Evolutionary conservation across 2,888 invertebrate genomes (phyloP).

Genomic region (Xiphydria camelus): DNA sequence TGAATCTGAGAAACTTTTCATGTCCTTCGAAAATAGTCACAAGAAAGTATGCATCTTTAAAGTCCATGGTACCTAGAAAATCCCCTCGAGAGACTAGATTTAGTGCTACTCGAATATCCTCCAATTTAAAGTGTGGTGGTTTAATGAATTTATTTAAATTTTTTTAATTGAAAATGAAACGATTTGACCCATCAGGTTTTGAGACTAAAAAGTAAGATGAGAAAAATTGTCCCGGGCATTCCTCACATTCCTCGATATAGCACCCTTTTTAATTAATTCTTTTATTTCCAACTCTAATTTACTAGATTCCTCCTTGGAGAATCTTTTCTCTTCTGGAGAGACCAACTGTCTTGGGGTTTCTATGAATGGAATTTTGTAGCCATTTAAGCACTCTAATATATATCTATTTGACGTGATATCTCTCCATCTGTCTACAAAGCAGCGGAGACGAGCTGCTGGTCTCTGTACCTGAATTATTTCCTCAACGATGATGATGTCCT

Average conservation of each 20-base stretch:
- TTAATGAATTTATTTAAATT: constrained; percentile 18
- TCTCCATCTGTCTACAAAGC: constrained; percentile 12
- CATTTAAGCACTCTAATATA: constrained; percentile 11
- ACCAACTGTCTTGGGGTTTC: background rate
- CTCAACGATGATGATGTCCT: constrained; percentile 13
- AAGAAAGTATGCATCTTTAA: constrained; percentile 24
- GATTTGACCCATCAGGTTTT: constrained; percentile 17
- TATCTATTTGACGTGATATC: constrained; percentile 11
- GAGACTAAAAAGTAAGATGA: constrained; percentile 13
- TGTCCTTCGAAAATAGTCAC: constrained; percentile 13
- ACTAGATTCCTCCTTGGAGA: background rate
- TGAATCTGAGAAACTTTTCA: constrained; percentile 23
- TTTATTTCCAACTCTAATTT: constrained; percentile 5
- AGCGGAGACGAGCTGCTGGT: constrained; percentile 9
- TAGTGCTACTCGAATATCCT: constrained; percentile 19
- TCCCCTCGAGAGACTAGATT: constrained; percentile 8
- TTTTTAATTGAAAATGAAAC: constrained; percentile 28
- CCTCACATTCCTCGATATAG: constrained; percentile 10
- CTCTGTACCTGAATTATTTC: constrained; percentile 13
- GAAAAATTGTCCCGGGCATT: constrained; percentile 10
- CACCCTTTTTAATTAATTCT: constrained; percentile 10
- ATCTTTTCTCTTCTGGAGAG: constrained; percentile 3
- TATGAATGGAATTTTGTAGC: constrained; percentile 17
- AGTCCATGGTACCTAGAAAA: constrained; percentile 20
- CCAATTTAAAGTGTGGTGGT: constrained; percentile 24